phyloP scores from a whole-genome alignment of 2,113 vertebrate genomes.

The Nibea albiflora region DNA sequence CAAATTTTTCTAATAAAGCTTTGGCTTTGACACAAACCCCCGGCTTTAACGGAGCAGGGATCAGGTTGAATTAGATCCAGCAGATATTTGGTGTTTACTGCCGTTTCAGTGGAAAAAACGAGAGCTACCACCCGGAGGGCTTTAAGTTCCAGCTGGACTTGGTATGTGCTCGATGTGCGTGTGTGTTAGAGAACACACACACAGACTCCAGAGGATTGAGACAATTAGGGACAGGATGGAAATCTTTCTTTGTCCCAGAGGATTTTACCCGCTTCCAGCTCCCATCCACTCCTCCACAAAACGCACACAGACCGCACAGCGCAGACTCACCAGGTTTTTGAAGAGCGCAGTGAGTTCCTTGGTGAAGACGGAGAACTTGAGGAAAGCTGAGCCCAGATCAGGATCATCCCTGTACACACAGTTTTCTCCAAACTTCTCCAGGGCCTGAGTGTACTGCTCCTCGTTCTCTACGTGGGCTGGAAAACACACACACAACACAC shows the following conservation, averaged over 20 bases:
- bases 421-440: conserved; percentile 99
- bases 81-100: conserved; percentile 57
- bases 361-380: conserved; percentile 99
- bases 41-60: conserved; percentile 28
- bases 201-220: conserved; percentile 47
- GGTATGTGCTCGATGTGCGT: not conserved
- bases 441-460: conserved; percentile 97
- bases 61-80: conserved; percentile 47
- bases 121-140: conserved; percentile 37
- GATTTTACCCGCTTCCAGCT: conserved; percentile 12
- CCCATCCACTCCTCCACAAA: conserved; percentile 1
- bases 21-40: conserved; percentile 25
- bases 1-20: conserved; percentile 57
- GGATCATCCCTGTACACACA: conserved; percentile 98
- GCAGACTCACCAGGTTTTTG: conserved; percentile 94
- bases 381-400: conserved; percentile 96
- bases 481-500: conserved; percentile 37
- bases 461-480: conserved; percentile 98
- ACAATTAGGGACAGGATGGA: conserved; percentile 60
- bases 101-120: conserved; percentile 50
- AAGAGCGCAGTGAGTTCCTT: conserved; percentile 99
- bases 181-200: conserved; percentile 34
- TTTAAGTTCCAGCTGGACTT: conserved; percentile 44
- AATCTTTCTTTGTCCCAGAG: conserved; percentile 39
- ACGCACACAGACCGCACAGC: not conserved